These are phyloP conservation scores for Hyphantria cunea DNA, from an alignment of 1,140 invertebrate genomes.

Conservation along the genomic window DNA sequence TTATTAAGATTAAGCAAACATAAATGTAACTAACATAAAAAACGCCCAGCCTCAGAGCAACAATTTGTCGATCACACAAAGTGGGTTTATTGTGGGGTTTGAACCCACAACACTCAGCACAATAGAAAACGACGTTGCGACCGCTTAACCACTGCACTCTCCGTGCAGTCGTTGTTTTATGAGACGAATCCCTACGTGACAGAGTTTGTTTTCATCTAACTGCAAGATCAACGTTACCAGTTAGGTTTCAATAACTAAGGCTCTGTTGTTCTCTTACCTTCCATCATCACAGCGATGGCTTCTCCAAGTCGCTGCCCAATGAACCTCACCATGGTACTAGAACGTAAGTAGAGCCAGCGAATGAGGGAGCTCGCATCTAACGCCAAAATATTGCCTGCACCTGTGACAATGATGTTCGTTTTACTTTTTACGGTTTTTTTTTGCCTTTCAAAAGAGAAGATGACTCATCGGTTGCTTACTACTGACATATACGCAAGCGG, in stretches of 20 bases:
- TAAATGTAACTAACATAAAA: too few species aligned
- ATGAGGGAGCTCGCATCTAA: constrained; percentile 70
- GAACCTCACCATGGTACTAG: constrained; percentile 69
- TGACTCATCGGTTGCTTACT: background rate
- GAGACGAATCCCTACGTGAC: background rate
- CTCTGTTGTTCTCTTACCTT: background rate
- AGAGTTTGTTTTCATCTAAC: background rate
- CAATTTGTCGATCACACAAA: too few species aligned
- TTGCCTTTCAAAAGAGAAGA: background rate
- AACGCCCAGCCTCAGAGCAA: too few species aligned
- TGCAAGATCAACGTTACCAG: background rate
- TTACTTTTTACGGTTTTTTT: background rate
- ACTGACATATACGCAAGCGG: too few species aligned
- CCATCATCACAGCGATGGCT: constrained; percentile 38
- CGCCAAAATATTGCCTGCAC: constrained; percentile 57
- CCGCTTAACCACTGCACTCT: too few species aligned
- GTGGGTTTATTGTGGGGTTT: too few species aligned
- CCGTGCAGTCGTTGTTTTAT: too few species aligned
- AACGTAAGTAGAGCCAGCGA: constrained; percentile 66
- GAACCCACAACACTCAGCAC: too few species aligned
- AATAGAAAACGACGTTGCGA: too few species aligned
- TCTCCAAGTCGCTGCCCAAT: constrained; percentile 65
- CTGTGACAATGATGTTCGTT: constrained; percentile 28
- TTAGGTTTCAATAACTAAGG: background rate
- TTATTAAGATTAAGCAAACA: too few species aligned